These are phyloP conservation scores for Botrylloides violaceus DNA, from an alignment of 23 tunicate genomes.

Conservation along the genomic window DNA sequence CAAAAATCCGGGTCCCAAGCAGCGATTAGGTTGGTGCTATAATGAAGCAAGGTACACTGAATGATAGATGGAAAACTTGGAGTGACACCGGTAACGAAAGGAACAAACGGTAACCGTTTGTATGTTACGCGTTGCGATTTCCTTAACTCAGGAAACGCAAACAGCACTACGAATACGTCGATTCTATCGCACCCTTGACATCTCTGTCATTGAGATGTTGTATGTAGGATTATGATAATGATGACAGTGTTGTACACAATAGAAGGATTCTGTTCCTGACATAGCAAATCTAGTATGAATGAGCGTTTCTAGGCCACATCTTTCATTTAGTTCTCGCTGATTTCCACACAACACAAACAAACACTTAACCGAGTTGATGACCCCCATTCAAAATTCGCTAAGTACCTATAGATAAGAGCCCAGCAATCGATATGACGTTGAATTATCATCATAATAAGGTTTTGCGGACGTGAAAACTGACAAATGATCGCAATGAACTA, in stretches of 20 bases:
- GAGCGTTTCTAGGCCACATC: neutral
- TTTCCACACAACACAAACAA: neutral
- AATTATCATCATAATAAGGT: constrained; percentile 1
- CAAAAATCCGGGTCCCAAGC: no score
- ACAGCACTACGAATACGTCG: no score
- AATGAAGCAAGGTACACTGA: no score
- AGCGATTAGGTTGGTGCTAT: no score
- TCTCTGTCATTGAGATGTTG: no score
- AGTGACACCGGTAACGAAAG: no score
- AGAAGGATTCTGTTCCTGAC: neutral
- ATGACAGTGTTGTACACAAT: neutral
- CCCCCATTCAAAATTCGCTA: neutral
- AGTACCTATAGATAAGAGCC: neutral
- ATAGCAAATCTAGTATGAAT: neutral
- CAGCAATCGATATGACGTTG: constrained; percentile 1
- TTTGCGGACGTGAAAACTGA: neutral
- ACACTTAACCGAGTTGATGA: constrained; percentile 3
- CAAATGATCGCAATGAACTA: neutral
- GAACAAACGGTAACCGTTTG: no score
- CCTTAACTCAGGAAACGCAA: no score
- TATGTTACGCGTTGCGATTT: no score
- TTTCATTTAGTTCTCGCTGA: neutral
- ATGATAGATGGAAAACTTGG: no score
- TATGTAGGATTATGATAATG: neutral
- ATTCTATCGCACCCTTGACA: no score